These are phyloP conservation scores for Gallinago jamesoni DNA, from an alignment of 2,113 vertebrate genomes.

Conservation along the genomic window DNA sequence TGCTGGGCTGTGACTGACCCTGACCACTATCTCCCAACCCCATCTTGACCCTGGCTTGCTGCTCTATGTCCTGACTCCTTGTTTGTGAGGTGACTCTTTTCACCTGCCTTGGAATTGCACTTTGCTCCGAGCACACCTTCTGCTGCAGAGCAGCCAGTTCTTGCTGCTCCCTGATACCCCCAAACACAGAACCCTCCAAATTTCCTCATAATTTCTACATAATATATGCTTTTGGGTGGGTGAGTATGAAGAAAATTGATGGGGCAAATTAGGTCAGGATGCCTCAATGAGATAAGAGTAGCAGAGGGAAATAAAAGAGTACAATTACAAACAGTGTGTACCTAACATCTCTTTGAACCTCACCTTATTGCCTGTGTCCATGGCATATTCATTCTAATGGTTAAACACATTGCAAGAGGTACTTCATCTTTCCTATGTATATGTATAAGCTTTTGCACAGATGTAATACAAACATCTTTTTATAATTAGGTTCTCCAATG, in stretches of 20 bases:
- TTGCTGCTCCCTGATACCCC: neutral
- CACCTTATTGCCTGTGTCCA: neutral
- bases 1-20: neutral
- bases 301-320: neutral
- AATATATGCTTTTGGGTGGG: neutral
- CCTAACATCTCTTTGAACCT: neutral
- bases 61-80: neutral
- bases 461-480: neutral
- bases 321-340: neutral
- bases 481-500: neutral
- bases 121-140: neutral
- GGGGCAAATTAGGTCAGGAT: neutral
- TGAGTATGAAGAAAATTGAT: neutral
- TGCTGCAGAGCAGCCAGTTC: neutral
- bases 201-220: neutral
- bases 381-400: neutral
- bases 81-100: neutral
- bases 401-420: neutral
- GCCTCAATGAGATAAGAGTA: fast-evolving
- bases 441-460: neutral
- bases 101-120: neutral
- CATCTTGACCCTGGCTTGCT: neutral
- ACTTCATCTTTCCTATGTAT: neutral
- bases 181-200: neutral
- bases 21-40: neutral